Base-by-base conservation (phyloP, 2,888 invertebrate species). In the Noctua pronuba region DNA sequence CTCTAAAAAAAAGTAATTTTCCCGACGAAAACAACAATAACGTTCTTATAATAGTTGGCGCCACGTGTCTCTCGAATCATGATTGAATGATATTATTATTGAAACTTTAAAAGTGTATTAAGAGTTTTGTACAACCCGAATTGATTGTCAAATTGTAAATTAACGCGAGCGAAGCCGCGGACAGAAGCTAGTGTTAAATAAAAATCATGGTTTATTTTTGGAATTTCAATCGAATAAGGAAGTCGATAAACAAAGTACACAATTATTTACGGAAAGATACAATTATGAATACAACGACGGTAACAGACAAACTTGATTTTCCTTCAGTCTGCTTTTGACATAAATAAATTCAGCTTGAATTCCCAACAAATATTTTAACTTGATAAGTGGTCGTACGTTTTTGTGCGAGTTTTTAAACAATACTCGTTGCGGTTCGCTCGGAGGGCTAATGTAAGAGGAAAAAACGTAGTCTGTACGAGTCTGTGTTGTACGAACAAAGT, bases 281-380 rank as follows among this genome's bases (percentile, higher is more conserved):
- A 86, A 60, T 78, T 77, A 77, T 67, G 73, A 75, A 64, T 64
- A 68, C 58, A 60, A 71, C 16, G 72, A 73, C 64, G 75, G 76
- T 58, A 76, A 72, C 75, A 83, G 79, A 76, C 73, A 31, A 21
- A 28, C 52, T 79, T 77, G 79, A 83, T 73, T 85, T 84, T 86
- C 78, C 83, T 83, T 68, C 44, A 66, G 64, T 18, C 86, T 85
- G 84, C n/a, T 83, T 65, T 69, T 83, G 86, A 79, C 84, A 75
- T 86, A 79, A 86, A 85, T 79, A 79, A 84, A 84, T 82, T 82
- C 68, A 73, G 49, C 72, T 75, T 2, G 60, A 79, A 84, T 73
- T 69, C 41, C 44, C 49, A 79, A 72, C 71, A 83, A 85, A 77
- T 77, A 83, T 86, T 83, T 86, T 77, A 73, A 83, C 72, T 83